phyloP scores from a whole-genome alignment of 2,113 vertebrate genomes.

The Caretta caretta region DNA sequence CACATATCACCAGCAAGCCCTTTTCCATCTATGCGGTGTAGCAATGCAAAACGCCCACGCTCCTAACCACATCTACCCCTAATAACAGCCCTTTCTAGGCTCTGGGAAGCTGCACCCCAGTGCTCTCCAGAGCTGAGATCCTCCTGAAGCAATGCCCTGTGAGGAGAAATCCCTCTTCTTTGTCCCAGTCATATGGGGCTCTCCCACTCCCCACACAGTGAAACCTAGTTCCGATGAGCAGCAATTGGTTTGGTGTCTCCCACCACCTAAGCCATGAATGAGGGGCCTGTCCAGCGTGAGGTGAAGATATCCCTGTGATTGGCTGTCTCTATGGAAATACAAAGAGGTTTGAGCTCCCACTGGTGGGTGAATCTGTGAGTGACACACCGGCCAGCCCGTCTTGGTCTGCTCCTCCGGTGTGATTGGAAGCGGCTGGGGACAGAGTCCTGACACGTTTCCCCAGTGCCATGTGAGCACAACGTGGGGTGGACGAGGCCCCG shows the following conservation, averaged over 20 bases:
- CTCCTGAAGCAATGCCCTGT: background rate
- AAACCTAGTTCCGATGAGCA: background rate
- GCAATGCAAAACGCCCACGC: background rate
- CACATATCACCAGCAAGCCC: background rate
- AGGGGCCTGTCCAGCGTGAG: background rate
- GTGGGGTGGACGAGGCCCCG: background rate
- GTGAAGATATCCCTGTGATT: background rate
- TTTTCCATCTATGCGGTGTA: background rate
- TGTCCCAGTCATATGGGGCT: background rate
- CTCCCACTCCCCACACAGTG: background rate
- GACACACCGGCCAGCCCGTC: background rate
- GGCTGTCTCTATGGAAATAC: slow-evolving; percentile 10
- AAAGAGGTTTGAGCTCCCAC: background rate
- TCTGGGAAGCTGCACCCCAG: background rate
- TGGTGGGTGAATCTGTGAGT: background rate
- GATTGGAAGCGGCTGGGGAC: background rate
- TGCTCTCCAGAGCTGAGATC: background rate
- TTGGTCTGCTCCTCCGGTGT: background rate
- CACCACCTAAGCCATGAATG: background rate
- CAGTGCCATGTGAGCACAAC: background rate
- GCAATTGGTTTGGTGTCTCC: background rate
- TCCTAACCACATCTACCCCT: background rate
- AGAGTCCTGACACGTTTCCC: too few relatives aligned
- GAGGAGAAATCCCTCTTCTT: background rate
- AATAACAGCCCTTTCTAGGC: background rate